Evolutionary conservation across 2,888 invertebrate genomes (phyloP).

Genomic region (Agrenia bidenticulata): DNA sequence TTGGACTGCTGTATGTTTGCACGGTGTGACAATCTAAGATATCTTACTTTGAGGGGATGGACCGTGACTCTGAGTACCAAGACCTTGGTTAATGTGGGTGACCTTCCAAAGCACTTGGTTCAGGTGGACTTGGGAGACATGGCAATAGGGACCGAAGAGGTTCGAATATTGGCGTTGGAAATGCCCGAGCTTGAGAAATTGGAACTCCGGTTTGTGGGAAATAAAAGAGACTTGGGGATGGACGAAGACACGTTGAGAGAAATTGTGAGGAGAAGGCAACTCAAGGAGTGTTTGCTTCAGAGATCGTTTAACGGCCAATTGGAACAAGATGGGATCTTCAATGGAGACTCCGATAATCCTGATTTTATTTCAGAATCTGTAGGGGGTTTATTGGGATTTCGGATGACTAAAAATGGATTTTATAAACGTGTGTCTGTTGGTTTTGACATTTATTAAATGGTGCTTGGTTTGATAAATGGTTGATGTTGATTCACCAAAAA

Average conservation of each 20-base stretch:
- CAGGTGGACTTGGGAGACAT: constrained; percentile 5
- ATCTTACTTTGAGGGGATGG: constrained; percentile 4
- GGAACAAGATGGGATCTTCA: background rate
- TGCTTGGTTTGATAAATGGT: no score
- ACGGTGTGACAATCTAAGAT: background rate
- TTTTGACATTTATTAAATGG: no score
- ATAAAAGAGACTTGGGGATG: constrained; percentile 10
- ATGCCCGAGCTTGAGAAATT: background rate
- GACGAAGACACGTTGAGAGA: background rate
- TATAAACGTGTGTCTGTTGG: background rate
- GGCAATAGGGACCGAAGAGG: constrained; percentile 8
- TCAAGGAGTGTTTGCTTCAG: background rate
- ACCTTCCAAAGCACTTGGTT: background rate
- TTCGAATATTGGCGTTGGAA: constrained; percentile 10
- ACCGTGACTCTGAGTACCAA: background rate
- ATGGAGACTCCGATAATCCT: constrained; percentile 5
- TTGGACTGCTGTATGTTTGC: background rate
- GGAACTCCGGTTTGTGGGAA: constrained; percentile 4
- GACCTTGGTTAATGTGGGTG: background rate
- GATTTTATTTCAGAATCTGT: constrained; percentile 2
- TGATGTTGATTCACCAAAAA: no score
- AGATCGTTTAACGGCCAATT: background rate
- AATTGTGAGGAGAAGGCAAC: background rate
- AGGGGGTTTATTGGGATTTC: constrained; percentile 1
- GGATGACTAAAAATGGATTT: background rate